These are phyloP conservation scores for Poecilia picta DNA, from an alignment of 2,797 vertebrate species.

Conservation along the genomic window DNA sequence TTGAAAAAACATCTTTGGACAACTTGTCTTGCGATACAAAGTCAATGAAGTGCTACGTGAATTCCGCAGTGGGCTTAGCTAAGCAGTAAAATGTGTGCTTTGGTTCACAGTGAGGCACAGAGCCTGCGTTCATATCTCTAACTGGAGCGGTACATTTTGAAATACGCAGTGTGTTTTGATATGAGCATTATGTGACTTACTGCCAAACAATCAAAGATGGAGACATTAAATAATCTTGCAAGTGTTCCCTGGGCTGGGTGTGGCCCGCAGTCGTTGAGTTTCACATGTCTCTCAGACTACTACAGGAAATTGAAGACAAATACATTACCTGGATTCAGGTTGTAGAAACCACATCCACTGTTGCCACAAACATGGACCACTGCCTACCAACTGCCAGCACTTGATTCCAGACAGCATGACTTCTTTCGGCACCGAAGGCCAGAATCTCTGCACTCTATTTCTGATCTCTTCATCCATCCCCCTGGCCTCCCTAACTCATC, in stretches of 20 bases:
- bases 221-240: background rate
- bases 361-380: conserved; percentile 56
- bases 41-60: background rate
- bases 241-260: background rate
- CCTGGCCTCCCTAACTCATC: conserved; percentile 13
- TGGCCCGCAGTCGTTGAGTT: background rate
- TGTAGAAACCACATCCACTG: conserved; percentile 23
- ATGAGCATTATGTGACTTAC: background rate
- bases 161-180: background rate
- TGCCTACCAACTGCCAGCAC: conserved; percentile 45
- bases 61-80: background rate
- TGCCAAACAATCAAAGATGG: background rate
- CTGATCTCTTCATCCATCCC: conserved; percentile 58
- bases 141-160: background rate
- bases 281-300: background rate
- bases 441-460: conserved; percentile 41
- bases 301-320: conserved; percentile 1
- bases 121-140: background rate
- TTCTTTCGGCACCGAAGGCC: conserved; percentile 49
- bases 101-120: background rate
- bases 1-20: background rate
- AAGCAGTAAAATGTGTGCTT: background rate
- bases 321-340: conserved; percentile 33
- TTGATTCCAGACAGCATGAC: conserved; percentile 64
- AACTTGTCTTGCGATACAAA: background rate